Evolutionary conservation across 2,888 invertebrate genomes (phyloP), one percentile per base, ranked within the genome.

Genomic region (Mechanitis messenoides): DNA sequence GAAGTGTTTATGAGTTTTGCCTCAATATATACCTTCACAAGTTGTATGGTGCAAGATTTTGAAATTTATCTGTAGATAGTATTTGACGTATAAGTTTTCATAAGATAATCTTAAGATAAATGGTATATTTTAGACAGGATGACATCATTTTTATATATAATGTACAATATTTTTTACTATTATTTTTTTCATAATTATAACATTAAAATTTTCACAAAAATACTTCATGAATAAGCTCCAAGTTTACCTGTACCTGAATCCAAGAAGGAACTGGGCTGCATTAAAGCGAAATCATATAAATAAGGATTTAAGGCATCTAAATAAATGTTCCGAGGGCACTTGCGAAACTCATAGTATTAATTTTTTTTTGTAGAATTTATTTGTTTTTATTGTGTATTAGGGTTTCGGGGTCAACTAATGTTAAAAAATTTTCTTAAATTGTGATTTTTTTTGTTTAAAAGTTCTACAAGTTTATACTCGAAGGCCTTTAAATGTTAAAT

Each of bases 211-310:
- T 50, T 31, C 7, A 42, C 20, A 31, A 53, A 53, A 58, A 58
- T 11, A 58, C 20, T 50, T 58, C 50, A 58, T 59, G n/a, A 35
- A 55, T 45, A 45, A 46, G 54, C 46, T 47, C 53, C 58, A 31
- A 31, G 50, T 50, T 28, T 50, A 50, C 28, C 31, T 50, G 63
- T 59, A 57, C 61, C 58, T 62, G 60, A 60, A 67, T 66, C 68
- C 68, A 68, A 69, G 70, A 66, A 71, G 20, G 20, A 71, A 69
- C 68, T 72, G 55, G 66, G 68, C 80, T 81, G 81, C 87, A 80
- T 84, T 84, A 86, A 81, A 72, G 78, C 81, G 79, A 83, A 83
- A 84, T 85, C 83, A 82, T 85, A 86, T 87, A 87, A 86, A 87
- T 85, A 87, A 87, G 85, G 86, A 85, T 87, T 87, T 86, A 83